Evolutionary conservation across 2,797 vertebrate species (phyloP), one percentile per base, ranked within the genome.

Genomic region (Zalophus californianus): DNA sequence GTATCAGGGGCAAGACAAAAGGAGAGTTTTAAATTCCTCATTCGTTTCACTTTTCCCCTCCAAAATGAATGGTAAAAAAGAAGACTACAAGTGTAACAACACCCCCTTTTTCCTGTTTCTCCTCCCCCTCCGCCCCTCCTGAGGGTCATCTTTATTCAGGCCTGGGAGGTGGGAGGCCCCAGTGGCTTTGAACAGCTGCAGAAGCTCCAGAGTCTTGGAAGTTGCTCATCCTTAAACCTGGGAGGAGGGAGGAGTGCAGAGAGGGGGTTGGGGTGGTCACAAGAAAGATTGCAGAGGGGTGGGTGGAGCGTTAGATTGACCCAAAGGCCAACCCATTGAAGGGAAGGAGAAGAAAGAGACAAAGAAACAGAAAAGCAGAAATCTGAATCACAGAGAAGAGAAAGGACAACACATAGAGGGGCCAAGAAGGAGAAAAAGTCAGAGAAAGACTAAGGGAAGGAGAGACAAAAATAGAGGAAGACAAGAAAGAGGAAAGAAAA

Each of bases 1-100:
- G 83, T 60, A 86, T 84, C 58, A 70, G 54, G 11, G 27, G 35
- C 66, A 93, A 92, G 38, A 89, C 52, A 92, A 96, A 93, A 80
- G 35, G 56, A 92, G 62, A 75, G 78, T 35, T 89, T 96, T 91
- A 85, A 66, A 94, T 91, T 86, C 29, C 72, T 82, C 16, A 7
- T 82, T 38, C 62, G 87, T 78, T 87, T 91, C 32, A 77, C n/a
- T 23, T 78, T 89, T 66, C 16, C 35, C 64, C 7, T 89, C 58
- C 91, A 89, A 91, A 96, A 80, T 64, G 44, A 91, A 95, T 50
- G 44, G 21, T 48, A 79, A 75, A 89, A 94, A 97, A 83, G 29
- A 14, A 86, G 62, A 66, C 54, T 89, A 35, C 35, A 79, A 68
- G 23, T 86, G 38, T 78, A 83, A 82, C 25, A 64, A 83, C 5